Evolutionary conservation across 2,888 invertebrate species (phyloP).

Genomic region (Drosophila phalerata): DNA sequence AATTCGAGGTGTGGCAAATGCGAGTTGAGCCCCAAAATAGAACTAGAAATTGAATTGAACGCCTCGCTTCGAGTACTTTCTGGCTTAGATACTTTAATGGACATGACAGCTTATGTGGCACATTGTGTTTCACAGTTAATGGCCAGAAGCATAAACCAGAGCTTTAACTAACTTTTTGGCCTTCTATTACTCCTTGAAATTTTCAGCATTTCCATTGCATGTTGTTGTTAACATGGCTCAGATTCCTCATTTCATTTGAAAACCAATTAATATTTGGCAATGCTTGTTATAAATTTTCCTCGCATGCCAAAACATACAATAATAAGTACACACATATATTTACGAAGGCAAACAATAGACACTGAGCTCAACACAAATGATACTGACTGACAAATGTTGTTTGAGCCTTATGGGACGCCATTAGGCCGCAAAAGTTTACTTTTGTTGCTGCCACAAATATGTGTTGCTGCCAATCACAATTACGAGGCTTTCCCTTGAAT

Average conservation of each 20-base stretch:
- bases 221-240: conserved; percentile 18
- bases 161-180: conserved; percentile 9
- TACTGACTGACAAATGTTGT: conserved; percentile 78
- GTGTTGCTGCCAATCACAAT: conserved; percentile 75
- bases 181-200: conserved; percentile 5
- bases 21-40: conserved; percentile 34
- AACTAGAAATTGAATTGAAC: conserved; percentile 60
- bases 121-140: conserved; percentile 33
- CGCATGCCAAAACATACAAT: conserved; percentile 1
- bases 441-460: conserved; percentile 36
- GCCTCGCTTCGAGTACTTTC: conserved; percentile 18
- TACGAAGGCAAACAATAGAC: conserved; percentile 66
- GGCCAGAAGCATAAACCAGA: conserved; percentile 1
- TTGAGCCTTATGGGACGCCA: conserved; percentile 63
- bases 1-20: conserved; percentile 32
- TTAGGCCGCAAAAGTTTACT: conserved; percentile 69
- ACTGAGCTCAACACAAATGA: conserved; percentile 66
- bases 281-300: conserved; percentile 60
- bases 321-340: conserved; percentile 36
- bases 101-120: conserved; percentile 9
- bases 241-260: conserved; percentile 45
- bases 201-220: conserved; percentile 12
- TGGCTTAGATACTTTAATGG: conserved; percentile 27
- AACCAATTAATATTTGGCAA: conserved; percentile 70
- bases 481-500: conserved; percentile 46